A percentile compares a stretch with the other conserved stretches of the same genome.
These are phyloP conservation scores for Orientallactaga bullata DNA, from an alignment of 2,113 vertebrate species.

Conservation along the genomic window DNA sequence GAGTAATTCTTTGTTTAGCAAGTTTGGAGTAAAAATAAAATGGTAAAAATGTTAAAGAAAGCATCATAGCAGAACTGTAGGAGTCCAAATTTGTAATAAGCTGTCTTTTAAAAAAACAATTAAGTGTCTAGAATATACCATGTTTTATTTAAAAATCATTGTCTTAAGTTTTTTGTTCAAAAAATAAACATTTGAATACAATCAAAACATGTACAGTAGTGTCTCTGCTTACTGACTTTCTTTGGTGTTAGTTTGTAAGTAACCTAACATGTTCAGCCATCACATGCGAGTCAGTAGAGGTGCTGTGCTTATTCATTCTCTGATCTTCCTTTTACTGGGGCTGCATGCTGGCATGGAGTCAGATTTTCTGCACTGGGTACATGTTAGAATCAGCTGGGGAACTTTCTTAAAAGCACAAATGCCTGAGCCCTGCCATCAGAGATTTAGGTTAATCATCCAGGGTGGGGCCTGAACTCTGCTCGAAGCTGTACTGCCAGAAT, in stretches of 20 bases:
- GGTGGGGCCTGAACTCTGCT: neutral
- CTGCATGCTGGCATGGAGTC: neutral
- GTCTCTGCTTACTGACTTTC: conserved; percentile 18
- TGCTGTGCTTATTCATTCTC: neutral
- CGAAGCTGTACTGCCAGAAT: neutral
- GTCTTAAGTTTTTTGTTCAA: conserved; percentile 87
- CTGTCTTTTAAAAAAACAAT: conserved; percentile 74
- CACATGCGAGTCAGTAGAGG: neutral
- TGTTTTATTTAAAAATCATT: conserved; percentile 90
- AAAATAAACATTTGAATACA: conserved; percentile 91
- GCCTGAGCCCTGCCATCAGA: neutral
- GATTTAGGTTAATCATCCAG: neutral
- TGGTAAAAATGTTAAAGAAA: conserved; percentile 80
- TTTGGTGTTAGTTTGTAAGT: neutral
- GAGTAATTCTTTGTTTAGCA: conserved; percentile 80
- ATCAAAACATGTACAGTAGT: conserved; percentile 74
- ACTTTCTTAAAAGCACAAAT: neutral
- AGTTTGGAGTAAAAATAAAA: conserved; percentile 77
- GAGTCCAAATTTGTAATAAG: conserved; percentile 83
- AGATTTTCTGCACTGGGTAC: neutral
- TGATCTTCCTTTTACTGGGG: neutral
- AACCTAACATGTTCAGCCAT: neutral
- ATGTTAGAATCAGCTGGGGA: neutral
- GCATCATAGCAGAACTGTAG: conserved; percentile 84
- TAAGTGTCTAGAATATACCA: conserved; percentile 82